Conservation (phyloP, 2,888 invertebrate genomes). For the Poecilus cupreus region DNA sequence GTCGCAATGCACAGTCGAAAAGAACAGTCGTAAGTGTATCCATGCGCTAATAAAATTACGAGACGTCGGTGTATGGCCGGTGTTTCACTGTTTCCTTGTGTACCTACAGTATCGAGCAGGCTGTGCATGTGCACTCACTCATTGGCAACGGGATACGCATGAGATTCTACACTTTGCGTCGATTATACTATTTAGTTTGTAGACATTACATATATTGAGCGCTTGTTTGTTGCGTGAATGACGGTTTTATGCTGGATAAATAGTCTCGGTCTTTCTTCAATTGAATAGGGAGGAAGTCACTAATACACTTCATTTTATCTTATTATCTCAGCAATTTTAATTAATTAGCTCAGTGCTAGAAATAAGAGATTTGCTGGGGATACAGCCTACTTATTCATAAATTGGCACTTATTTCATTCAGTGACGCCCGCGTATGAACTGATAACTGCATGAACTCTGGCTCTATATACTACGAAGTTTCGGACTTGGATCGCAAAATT, state of each 20-base stretch:
- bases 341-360: too few species aligned
- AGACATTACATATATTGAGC: background rate
- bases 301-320: too few species aligned
- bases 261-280: background rate
- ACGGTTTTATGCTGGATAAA: background rate
- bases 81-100: constrained; percentile 13
- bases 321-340: too few species aligned
- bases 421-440: too few species aligned
- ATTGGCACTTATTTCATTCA: too few species aligned
- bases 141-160: background rate
- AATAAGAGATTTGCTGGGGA: too few species aligned
- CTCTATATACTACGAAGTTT: too few species aligned
- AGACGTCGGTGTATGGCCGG: background rate
- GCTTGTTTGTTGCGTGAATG: background rate
- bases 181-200: constrained; percentile 4
- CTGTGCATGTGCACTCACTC: background rate
- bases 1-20: constrained; percentile 37
- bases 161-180: constrained; percentile 5
- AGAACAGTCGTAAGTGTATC: constrained; percentile 48
- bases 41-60: constrained; percentile 53
- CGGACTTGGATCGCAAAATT: too few species aligned
- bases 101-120: background rate
- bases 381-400: too few species aligned
- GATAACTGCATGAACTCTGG: too few species aligned
- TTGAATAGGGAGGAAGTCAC: background rate